A percentile compares a stretch with the other conserved stretches of the same genome.
Conservation (phyloP, 2,797 vertebrate genomes). For the Melanogrammus aeglefinus region DNA sequence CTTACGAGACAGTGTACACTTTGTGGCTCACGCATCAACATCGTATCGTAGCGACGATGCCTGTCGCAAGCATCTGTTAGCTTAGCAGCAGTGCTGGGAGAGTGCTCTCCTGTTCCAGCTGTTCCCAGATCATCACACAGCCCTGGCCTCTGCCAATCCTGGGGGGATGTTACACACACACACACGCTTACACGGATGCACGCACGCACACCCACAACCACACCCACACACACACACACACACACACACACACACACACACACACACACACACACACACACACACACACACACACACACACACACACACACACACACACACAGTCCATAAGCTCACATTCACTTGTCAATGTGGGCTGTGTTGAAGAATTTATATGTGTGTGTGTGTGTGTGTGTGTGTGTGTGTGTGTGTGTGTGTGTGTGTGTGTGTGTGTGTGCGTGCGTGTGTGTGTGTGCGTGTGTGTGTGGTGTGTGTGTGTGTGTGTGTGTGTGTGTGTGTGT, state of each 20-base stretch:
- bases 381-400: slow-evolving; percentile 15
- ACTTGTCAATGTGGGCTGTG: slow-evolving; percentile 6
- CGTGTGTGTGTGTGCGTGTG: not conserved
- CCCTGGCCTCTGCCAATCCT: slow-evolving; percentile 26
- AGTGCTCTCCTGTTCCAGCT: slow-evolving; percentile 40
- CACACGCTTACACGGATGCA: not conserved
- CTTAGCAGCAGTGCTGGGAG: not conserved
- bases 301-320: slow-evolving; percentile 6
- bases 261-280: not conserved
- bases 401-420: slow-evolving; percentile 14
- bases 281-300: slow-evolving; percentile 11
- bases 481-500: too few species aligned
- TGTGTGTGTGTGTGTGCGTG: too few species aligned
- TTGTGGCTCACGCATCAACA: too few species aligned
- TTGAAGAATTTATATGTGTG: not conserved
- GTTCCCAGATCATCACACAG: slow-evolving; percentile 37
- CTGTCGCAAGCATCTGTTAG: too few species aligned
- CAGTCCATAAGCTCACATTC: not conserved
- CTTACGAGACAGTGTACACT: too few species aligned
- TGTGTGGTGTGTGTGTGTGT: slow-evolving; percentile 22
- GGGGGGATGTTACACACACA: slow-evolving; percentile 10
- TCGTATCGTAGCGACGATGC: too few species aligned
- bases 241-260: not conserved
- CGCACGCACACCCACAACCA: too few species aligned
- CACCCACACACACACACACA: too few species aligned